Conservation (phyloP, 2,888 invertebrate species). For the Athalia circularis region DNA sequence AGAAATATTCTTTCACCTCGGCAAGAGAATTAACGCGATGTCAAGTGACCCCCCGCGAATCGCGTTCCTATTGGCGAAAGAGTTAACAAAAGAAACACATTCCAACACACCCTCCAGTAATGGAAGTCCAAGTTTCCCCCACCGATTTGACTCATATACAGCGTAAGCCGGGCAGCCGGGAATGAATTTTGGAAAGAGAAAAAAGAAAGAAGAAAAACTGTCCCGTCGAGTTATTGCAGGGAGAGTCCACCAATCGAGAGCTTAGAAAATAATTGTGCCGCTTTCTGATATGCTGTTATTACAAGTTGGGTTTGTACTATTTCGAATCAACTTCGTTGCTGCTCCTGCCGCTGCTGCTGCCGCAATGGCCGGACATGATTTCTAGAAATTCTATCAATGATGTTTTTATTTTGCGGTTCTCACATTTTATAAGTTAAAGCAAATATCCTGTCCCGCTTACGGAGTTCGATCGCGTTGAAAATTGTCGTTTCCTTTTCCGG, state of each 20-base stretch:
- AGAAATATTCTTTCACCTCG: conserved; percentile 5
- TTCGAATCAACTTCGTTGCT: conserved; percentile 51
- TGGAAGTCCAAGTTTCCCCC: neutral
- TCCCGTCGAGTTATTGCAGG: conserved; percentile 30
- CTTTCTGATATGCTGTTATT: conserved; percentile 26
- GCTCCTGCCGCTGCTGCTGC: too few species aligned
- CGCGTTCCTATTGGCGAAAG: conserved; percentile 20
- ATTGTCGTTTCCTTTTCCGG: conserved; percentile 61
- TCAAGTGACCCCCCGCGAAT: conserved; percentile 27
- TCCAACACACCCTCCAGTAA: conserved; percentile 9
- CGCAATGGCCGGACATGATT: conserved; percentile 61
- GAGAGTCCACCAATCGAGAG: conserved; percentile 33
- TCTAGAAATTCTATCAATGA: conserved; percentile 47
- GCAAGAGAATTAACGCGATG: neutral
- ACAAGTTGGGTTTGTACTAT: conserved; percentile 30
- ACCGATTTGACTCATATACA: neutral
- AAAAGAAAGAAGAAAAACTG: neutral
- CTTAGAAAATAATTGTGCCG: conserved; percentile 44
- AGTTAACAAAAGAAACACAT: conserved; percentile 31
- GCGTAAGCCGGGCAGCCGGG: conserved; percentile 6
- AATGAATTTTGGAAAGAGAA: conserved; percentile 1
- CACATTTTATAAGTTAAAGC: conserved; percentile 59
- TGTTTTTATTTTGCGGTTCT: conserved; percentile 53
- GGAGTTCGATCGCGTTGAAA: conserved; percentile 59
- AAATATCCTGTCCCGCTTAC: conserved; percentile 62